Percentiles rank a stretch among this genome's conserved stretches.
Evolutionary conservation across 2,888 invertebrate genomes (phyloP).

Genomic region (Sabatieria punctata): DNA sequence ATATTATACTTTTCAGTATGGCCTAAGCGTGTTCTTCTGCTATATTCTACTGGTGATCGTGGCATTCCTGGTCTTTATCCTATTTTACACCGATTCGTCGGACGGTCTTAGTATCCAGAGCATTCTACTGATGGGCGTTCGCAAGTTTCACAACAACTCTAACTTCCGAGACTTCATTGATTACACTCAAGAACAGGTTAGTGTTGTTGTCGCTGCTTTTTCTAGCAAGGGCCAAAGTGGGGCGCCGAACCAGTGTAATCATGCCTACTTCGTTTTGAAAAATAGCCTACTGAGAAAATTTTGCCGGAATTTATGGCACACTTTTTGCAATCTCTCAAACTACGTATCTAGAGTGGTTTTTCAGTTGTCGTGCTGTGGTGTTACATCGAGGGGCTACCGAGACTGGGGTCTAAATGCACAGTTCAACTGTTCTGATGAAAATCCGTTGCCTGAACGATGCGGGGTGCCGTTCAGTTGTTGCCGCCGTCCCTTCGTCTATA

Average conservation of each 20-base stretch:
- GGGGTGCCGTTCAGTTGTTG: slow-evolving; percentile 38
- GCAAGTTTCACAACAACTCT: slow-evolving; percentile 25
- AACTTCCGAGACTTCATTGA: slow-evolving; percentile 30
- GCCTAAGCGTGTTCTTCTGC: slow-evolving; percentile 22
- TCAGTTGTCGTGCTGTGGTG: slow-evolving; percentile 37
- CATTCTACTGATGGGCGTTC: slow-evolving; percentile 22
- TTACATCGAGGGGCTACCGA: slow-evolving; percentile 31
- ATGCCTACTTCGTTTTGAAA: too few species aligned
- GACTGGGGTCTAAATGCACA: slow-evolving; percentile 36
- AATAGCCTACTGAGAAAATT: too few species aligned
- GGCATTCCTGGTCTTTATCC: slow-evolving; percentile 24
- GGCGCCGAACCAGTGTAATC: too few species aligned
- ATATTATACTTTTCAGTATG: slow-evolving; percentile 29
- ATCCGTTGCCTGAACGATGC: slow-evolving; percentile 33
- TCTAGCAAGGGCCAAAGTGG: too few species aligned
- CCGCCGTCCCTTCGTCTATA: background rate
- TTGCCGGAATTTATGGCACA: too few species aligned
- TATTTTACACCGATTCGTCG: slow-evolving; percentile 27
- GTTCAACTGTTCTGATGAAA: slow-evolving; percentile 32
- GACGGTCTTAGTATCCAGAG: slow-evolving; percentile 23
- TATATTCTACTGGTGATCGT: slow-evolving; percentile 24
- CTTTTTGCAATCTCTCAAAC: too few species aligned
- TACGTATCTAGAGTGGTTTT: slow-evolving; percentile 7
- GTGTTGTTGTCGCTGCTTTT: too few species aligned
- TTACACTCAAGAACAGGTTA: slow-evolving; percentile 27